Conservation (phyloP, 2,888 invertebrate species). For the Didymodactylos carnosus region DNA sequence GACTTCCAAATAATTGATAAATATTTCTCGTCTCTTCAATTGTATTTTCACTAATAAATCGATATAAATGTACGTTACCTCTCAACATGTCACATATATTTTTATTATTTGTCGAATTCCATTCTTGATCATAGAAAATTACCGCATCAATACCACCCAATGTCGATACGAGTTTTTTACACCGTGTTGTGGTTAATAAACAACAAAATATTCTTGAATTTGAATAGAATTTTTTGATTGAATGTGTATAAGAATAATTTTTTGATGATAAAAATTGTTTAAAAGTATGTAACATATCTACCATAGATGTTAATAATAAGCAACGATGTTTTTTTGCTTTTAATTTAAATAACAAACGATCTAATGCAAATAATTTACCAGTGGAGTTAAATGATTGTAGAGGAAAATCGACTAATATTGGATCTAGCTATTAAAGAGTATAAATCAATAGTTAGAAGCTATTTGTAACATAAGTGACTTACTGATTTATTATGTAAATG, state of each 20-base stretch:
- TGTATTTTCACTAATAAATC: conserved; percentile 82
- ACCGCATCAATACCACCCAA: conserved; percentile 96
- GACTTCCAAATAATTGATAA: not conserved
- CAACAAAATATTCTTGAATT: conserved; percentile 52
- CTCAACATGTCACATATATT: conserved; percentile 70
- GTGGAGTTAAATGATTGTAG: too few relatives aligned
- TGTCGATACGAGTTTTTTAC: conserved; percentile 46
- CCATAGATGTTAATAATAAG: conserved; percentile 97
- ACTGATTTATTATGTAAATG: too few relatives aligned
- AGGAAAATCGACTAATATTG: too few relatives aligned
- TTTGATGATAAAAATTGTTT: conserved; percentile 90
- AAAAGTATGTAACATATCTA: conserved; percentile 87
- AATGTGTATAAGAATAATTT: conserved; percentile 77
- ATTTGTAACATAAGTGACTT: too few relatives aligned
- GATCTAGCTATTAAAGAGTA: too few relatives aligned
- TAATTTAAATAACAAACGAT: conserved; percentile 56
- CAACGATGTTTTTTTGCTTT: conserved; percentile 68
- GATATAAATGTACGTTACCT: conserved; percentile 90
- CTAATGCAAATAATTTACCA: conserved; percentile 64
- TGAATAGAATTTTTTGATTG: conserved; percentile 92
- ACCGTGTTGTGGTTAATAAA: not conserved
- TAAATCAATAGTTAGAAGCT: too few relatives aligned
- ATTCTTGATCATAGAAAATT: conserved; percentile 97
- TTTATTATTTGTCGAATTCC: conserved; percentile 97
- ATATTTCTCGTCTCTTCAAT: conserved; percentile 60